These are phyloP conservation scores for Luscinia luscinia DNA, from an alignment of 2,797 vertebrate species.

Conservation along the genomic window DNA sequence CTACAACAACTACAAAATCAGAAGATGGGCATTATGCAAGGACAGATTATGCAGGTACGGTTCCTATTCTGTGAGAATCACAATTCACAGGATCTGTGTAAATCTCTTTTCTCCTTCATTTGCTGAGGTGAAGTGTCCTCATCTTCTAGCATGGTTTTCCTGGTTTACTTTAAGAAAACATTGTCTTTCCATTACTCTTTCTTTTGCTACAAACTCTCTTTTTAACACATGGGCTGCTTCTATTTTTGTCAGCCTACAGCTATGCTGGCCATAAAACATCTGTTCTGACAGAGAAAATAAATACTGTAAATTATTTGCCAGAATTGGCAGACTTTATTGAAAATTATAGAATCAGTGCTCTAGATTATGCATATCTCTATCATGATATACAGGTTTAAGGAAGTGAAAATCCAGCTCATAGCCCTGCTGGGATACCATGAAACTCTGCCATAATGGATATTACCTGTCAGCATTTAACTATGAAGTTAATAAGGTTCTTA, in stretches of 20 bases:
- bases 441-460: neutral
- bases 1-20: slow-evolving; percentile 88
- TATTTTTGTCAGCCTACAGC: neutral
- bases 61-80: neutral
- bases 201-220: neutral
- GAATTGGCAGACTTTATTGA: slow-evolving; percentile 33
- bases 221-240: neutral
- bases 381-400: neutral
- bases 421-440: neutral
- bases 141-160: neutral
- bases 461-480: neutral
- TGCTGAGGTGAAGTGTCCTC: neutral
- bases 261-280: neutral
- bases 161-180: neutral
- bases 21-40: slow-evolving; percentile 92
- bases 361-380: slow-evolving; percentile 32
- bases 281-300: slow-evolving; percentile 55
- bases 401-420: slow-evolving; percentile 29
- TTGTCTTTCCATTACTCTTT: neutral
- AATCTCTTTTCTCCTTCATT: neutral
- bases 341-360: slow-evolving; percentile 54
- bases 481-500: slow-evolving; percentile 61
- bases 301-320: slow-evolving; percentile 58
- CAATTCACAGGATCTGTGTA: neutral
- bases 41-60: slow-evolving; percentile 90